Percentiles rank a stretch among this genome's conserved stretches.
Conservation (phyloP, 1,140 invertebrate species). For the honey bee (Apis mellifera) region Amel_HAv3.1 CM009936.2:7355001-7355500, state of each 20-base stretch:
- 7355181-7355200: slow-evolving; percentile 41
- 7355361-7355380: slow-evolving; percentile 63
- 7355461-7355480: background rate
- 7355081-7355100: background rate
- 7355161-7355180: background rate
- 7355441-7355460: slow-evolving; percentile 27
- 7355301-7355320: slow-evolving; percentile 69
- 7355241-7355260: slow-evolving; percentile 63
- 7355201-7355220: slow-evolving; percentile 33
- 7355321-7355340: slow-evolving; percentile 68
- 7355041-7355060: background rate
- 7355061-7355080: background rate
- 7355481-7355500: background rate
- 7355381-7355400: slow-evolving; percentile 43
- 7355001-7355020: background rate
- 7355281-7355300: slow-evolving; percentile 69
- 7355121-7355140: background rate
- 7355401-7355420: slow-evolving; percentile 69
- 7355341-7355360: slow-evolving; percentile 59
- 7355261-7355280: slow-evolving; percentile 67
- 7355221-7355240: slow-evolving; percentile 1
- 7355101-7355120: too few relatives aligned
- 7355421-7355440: slow-evolving; percentile 50
- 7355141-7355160: background rate
- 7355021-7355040: background rate